Evolutionary conservation across 2,113 vertebrate genomes (phyloP), one percentile per base, ranked within the genome.

Genomic region (Litocranius walleri): DNA sequence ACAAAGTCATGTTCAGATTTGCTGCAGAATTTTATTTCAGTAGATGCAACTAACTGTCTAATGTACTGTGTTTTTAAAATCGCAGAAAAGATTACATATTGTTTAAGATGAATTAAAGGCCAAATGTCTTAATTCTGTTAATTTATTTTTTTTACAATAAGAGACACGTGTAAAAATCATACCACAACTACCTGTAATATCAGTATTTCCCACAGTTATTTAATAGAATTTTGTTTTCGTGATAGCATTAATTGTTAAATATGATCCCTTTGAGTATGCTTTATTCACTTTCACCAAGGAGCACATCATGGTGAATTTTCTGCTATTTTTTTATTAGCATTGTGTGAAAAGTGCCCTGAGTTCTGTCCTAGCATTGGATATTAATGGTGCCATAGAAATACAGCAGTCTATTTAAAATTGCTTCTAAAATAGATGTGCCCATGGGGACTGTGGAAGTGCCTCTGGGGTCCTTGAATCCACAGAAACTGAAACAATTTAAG

Each of bases 31-130:
- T 94, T 17, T 90, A 64, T 91, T 95, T 82, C 27, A 74, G 57
- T 43, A 88, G 30, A 23, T 88, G 14, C 43, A 77, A 5, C n/a
- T 92, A 77, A 5, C n/a, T 92, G 43, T 88, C 64, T 59, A n/a
- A 64, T 71, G 64, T 64, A 48, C 48, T 71, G 25, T 3, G 19
- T 92, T 88, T 56, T 92, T n/a, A 88, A 95, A 95, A 40, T 88
- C 23, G 2, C 84, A 50, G 64, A 17, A 45, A 29, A 87, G 54
- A 61, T 94, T 88, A 81, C n/a, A 33, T 93, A 30, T 50, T 91
- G 40, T 90, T 64, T 93, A 71, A 89, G 81, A 71, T 71, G 90
- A 95, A 77, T 95, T 90, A 92, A 95, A 95, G 56, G 36, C 4
- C n/a, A 43, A 25, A 4, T 89, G 80, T 84, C 27, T 62, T 90